Conservation (phyloP, 2,888 invertebrate genomes). For the Diachrysia chrysitis region DNA sequence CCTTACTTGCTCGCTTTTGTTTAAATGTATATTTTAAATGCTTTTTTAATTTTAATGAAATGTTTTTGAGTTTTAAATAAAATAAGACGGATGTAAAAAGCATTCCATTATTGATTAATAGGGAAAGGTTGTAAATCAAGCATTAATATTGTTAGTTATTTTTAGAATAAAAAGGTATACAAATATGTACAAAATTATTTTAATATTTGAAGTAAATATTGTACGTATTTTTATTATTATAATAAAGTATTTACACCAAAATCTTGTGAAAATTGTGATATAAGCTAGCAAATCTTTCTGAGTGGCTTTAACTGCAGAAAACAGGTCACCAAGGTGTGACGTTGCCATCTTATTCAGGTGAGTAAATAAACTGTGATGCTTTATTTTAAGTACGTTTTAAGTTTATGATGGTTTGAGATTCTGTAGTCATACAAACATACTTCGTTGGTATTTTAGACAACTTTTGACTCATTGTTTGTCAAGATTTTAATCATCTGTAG, state of each 20-base stretch:
- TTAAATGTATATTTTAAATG: slow-evolving; percentile 14
- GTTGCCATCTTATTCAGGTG: slow-evolving; percentile 13
- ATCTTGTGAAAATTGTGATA: slow-evolving; percentile 28
- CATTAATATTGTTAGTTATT: too few relatives aligned
- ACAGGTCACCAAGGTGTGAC: slow-evolving; percentile 38
- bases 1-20: slow-evolving; percentile 28
- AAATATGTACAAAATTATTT: too few relatives aligned
- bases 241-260: too few relatives aligned
- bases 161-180: too few relatives aligned
- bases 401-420: not conserved
- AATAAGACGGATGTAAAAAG: too few relatives aligned
- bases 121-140: too few relatives aligned
- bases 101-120: too few relatives aligned
- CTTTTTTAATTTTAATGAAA: not conserved
- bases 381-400: not conserved
- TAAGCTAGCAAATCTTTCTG: slow-evolving; percentile 28
- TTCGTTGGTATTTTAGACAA: too few relatives aligned
- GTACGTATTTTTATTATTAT: too few relatives aligned
- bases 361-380: not conserved
- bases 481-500: too few relatives aligned
- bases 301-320: slow-evolving; percentile 32
- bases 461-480: not conserved
- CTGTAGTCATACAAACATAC: not conserved
- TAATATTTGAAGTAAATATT: too few relatives aligned
- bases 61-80: too few relatives aligned